Conservation (phyloP, 1,140 invertebrate genomes). For the Brachionus calyciflorus region DNA sequence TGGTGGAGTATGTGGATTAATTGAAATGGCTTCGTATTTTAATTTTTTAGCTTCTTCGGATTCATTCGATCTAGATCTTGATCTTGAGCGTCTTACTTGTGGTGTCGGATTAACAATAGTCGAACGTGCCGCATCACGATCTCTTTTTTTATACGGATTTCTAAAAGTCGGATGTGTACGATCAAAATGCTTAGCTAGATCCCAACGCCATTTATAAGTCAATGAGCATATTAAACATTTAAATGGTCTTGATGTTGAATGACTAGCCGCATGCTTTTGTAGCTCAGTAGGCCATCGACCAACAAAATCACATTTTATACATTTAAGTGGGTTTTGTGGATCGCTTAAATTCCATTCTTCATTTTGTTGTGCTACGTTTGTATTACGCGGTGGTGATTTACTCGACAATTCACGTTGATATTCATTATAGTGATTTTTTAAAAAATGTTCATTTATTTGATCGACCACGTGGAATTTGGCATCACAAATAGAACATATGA, state of each 20-base stretch:
- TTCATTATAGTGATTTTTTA: conserved; percentile 46
- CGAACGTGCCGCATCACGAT: conserved; percentile 47
- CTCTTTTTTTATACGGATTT: conserved; percentile 59
- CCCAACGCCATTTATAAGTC: conserved; percentile 61
- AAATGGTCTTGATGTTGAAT: conserved; percentile 57
- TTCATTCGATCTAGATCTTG: conserved; percentile 9
- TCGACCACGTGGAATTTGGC: conserved; percentile 55
- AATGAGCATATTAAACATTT: conserved; percentile 59
- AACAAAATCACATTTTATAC: conserved; percentile 57
- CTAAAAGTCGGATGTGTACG: conserved; percentile 56
- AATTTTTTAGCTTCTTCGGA: neutral
- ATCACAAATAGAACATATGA: conserved; percentile 57
- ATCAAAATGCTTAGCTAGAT: conserved; percentile 60
- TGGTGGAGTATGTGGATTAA: conserved; percentile 18
- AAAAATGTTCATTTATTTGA: conserved; percentile 48
- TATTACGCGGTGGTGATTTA: conserved; percentile 51
- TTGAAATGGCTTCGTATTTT: conserved; percentile 7
- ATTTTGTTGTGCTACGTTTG: conserved; percentile 57
- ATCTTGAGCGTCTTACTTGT: neutral
- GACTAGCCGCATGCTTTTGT: conserved; percentile 57
- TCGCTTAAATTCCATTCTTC: conserved; percentile 53
- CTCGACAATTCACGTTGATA: conserved; percentile 45
- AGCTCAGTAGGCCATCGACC: conserved; percentile 60
- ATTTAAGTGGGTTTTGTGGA: conserved; percentile 53
- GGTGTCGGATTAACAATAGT: neutral